A percentile compares a stretch with the other conserved stretches of the same genome.
These are phyloP conservation scores for Lithodes maja DNA, from an alignment of 2,888 invertebrate species.

Conservation along the genomic window DNA sequence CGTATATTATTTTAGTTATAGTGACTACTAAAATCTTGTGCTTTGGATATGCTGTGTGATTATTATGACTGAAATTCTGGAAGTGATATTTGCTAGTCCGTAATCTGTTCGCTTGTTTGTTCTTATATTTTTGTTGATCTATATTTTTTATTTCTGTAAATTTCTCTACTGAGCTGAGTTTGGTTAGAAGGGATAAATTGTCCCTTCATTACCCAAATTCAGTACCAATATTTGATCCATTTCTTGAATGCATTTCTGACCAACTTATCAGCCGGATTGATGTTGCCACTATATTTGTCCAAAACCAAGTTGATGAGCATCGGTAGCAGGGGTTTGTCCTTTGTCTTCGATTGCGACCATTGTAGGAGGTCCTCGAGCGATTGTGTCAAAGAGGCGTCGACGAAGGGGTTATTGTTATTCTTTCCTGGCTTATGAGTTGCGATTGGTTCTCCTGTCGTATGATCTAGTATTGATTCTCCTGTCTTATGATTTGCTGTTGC, in stretches of 20 bases:
- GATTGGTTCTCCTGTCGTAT: not conserved
- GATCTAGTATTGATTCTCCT: not conserved
- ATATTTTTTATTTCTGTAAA: too few relatives aligned
- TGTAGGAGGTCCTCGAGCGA: conserved; percentile 20
- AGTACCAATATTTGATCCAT: conserved; percentile 46
- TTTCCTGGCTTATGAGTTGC: not conserved
- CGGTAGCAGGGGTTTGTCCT: conserved; percentile 24
- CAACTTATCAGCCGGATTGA: conserved; percentile 44
- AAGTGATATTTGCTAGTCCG: too few relatives aligned
- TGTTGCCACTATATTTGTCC: conserved; percentile 36
- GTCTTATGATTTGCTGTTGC: not conserved
- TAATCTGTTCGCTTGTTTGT: too few relatives aligned
- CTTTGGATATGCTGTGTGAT: too few relatives aligned
- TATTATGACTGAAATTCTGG: too few relatives aligned
- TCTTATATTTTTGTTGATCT: too few relatives aligned
- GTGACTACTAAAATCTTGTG: too few relatives aligned
- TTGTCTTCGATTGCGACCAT: conserved; percentile 49
- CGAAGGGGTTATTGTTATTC: not conserved
- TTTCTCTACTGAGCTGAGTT: too few relatives aligned
- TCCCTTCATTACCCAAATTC: not conserved
- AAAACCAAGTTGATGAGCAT: conserved; percentile 30
- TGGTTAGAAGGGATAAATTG: too few relatives aligned
- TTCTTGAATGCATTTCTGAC: conserved; percentile 40
- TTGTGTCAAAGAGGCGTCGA: not conserved
- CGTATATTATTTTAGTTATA: too few relatives aligned